A percentile compares a stretch with the other conserved stretches of the same genome.
Conservation (phyloP, 2,797 vertebrate species). For the Neostethus bicornis region DNA sequence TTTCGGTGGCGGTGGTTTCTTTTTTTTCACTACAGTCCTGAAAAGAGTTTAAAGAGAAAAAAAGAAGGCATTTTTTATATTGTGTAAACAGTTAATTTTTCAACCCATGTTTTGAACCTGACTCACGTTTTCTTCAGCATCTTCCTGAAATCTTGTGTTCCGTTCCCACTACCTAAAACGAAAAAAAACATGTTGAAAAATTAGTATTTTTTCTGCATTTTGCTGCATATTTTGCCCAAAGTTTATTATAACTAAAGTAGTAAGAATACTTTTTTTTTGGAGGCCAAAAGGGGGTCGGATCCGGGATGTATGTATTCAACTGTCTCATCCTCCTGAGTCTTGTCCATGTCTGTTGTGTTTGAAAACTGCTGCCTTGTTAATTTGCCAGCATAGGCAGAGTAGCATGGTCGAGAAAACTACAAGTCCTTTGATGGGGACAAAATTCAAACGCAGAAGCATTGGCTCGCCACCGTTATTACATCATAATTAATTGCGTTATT, state of each 20-base stretch:
- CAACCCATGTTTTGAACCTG: neutral
- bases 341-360: too few relatives aligned
- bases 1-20: constrained; percentile 71
- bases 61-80: neutral
- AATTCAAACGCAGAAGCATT: too few relatives aligned
- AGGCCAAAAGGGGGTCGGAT: too few relatives aligned
- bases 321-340: too few relatives aligned
- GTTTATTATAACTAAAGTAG: too few relatives aligned
- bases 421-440: too few relatives aligned
- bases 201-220: neutral
- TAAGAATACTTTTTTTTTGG: too few relatives aligned
- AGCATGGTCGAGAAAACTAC: too few relatives aligned
- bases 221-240: neutral
- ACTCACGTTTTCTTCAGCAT: constrained; percentile 85
- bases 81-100: neutral
- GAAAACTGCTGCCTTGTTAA: too few relatives aligned
- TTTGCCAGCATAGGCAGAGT: too few relatives aligned
- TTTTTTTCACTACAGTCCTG: constrained; percentile 64
- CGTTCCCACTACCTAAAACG: constrained; percentile 51
- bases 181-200: neutral
- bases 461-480: too few relatives aligned
- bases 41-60: constrained; percentile 14
- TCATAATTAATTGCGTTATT: neutral
- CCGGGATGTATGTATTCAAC: too few relatives aligned
- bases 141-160: constrained; percentile 80